phyloP scores from a whole-genome alignment of 92 coral and sea anemone genomes.

The Montipora capitata region DNA sequence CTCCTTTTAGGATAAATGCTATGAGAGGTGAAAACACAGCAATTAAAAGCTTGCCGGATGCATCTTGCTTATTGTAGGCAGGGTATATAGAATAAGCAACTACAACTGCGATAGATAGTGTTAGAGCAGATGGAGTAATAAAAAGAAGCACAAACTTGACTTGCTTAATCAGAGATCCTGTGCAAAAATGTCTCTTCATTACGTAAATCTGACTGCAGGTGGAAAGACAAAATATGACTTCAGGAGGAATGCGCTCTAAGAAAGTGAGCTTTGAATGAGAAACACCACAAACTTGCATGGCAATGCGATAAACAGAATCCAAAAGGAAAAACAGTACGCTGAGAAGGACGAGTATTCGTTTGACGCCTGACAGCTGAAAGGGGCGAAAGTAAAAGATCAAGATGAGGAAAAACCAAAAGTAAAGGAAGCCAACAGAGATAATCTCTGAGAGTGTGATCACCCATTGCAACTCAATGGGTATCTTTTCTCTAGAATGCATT shows the following conservation, averaged over 20 bases:
- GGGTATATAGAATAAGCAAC: background rate
- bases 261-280: background rate
- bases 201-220: background rate
- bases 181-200: background rate
- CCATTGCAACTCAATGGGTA: slow-evolving; percentile 3
- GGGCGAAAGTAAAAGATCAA: slow-evolving; percentile 9
- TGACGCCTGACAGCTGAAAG: background rate
- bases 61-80: background rate
- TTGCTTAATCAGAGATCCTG: background rate
- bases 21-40: slow-evolving; percentile 3
- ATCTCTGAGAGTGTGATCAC: background rate
- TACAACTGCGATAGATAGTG: background rate
- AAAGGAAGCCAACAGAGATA: background rate
- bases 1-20: slow-evolving; percentile 3
- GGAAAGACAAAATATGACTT: background rate
- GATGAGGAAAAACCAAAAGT: background rate
- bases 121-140: background rate
- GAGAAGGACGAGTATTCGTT: background rate
- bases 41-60: background rate
- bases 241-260: background rate
- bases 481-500: background rate
- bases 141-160: background rate
- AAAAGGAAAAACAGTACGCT: background rate
- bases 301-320: slow-evolving; percentile 13
- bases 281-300: background rate